Evolutionary conservation across 2,113 vertebrate genomes (phyloP).

Genomic region (Regulus satrapa): DNA sequence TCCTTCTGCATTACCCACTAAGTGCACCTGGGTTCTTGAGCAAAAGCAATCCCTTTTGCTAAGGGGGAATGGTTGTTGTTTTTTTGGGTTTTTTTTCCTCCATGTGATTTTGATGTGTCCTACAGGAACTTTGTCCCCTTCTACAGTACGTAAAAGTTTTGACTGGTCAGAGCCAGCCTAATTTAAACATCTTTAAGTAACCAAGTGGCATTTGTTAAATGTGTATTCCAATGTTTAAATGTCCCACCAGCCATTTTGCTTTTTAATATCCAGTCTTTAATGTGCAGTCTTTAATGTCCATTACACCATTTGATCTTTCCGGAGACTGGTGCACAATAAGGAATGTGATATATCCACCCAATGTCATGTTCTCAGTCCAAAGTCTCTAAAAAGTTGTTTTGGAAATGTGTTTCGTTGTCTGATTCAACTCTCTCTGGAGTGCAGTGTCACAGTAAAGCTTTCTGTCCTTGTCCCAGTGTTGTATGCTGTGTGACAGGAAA

Average conservation of each 20-base stretch:
- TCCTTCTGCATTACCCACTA: background rate
- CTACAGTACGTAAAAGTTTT: background rate
- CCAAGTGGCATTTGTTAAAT: background rate
- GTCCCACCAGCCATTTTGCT: background rate
- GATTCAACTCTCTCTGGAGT: background rate
- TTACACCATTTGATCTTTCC: background rate
- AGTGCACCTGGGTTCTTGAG: background rate
- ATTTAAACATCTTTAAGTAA: background rate
- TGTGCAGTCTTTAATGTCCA: background rate
- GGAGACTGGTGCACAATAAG: fast-evolving
- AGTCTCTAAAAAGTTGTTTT: background rate
- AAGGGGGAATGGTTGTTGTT: no score
- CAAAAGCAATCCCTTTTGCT: background rate
- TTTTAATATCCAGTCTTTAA: background rate
- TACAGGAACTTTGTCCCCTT: background rate
- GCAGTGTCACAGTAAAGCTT: background rate
- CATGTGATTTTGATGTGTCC: background rate
- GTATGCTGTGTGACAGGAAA: no score
- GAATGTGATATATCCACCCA: background rate
- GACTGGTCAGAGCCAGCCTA: background rate
- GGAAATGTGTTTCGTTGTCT: background rate
- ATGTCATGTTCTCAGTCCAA: background rate
- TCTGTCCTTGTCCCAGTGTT: background rate
- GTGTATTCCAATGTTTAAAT: background rate
- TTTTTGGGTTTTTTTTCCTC: no score